Base-by-base conservation (phyloP, 2,888 invertebrate genomes). In the Scaptomyza reducta region DNA sequence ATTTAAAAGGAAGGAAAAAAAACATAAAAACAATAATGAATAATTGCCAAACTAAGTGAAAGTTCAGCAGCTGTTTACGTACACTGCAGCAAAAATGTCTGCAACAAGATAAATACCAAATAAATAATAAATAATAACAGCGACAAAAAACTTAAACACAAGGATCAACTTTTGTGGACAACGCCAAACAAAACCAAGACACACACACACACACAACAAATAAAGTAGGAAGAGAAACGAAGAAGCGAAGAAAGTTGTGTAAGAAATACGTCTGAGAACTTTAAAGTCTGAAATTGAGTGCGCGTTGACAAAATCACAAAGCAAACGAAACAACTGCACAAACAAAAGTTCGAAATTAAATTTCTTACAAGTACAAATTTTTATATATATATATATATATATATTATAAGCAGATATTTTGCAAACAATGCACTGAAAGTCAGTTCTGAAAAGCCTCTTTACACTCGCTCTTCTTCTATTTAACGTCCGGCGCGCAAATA, bases 71-170 rank as follows among this genome's bases (percentile, higher is more conserved):
- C 54, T 77, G 61, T 72, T 72, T 77, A 63, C 51, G 56, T 65
- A 59, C 49, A 69, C 75, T 69, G 50, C 57, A 55, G 45, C 42
- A 65, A 64, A 68, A 64, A 66, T 76, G 68, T 38, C 10, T 51
- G 62, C 56, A 62, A 63, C 67, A 61, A 77, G 59, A 77, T 72
- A 68, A 81, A 74, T 61, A 61, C 64, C 33, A 65, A 77, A 70
- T 64, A 74, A 64, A 68, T 71, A 72, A 72, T 55, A 60, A 46
- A 68, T 71, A 72, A 72, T 55, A 60, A 46, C 25, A 18, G 50
- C 31, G 33, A 27, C 55, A 46, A 46, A 46, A 29, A 59, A 63
- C 58, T 73, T 58, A n/a, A n/a, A 18, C 10, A 6, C 29, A 33
- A 14, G 18, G 14, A 11, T 59, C 70, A 70, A 40, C 58, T 71